These are phyloP conservation scores for Diorhabda elongata DNA, from an alignment of 1,140 invertebrate species.

Conservation along the genomic window DNA sequence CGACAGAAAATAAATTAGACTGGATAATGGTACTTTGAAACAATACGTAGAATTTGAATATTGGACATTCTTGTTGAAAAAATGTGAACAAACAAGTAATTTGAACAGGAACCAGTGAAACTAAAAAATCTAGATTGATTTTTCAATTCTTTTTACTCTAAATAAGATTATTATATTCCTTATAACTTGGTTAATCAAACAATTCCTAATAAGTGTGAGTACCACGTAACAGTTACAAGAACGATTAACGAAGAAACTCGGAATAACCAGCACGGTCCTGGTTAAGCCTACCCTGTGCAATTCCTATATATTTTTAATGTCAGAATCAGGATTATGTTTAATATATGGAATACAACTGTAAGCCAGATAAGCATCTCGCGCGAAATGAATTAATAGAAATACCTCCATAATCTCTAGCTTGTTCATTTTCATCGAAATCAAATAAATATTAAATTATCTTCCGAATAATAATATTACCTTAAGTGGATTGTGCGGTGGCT, in stretches of 20 bases:
- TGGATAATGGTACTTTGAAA: too few species aligned
- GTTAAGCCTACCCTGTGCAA: neutral
- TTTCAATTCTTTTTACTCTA: too few species aligned
- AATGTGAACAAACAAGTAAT: too few species aligned
- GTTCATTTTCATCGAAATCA: slow-evolving; percentile 16
- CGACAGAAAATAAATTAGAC: too few species aligned
- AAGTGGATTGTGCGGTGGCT: slow-evolving; percentile 12
- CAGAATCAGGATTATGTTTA: slow-evolving; percentile 12
- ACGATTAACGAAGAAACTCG: slow-evolving; percentile 13
- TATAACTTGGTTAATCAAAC: too few species aligned
- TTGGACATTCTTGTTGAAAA: too few species aligned
- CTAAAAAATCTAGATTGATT: too few species aligned
- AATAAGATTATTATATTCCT: too few species aligned
- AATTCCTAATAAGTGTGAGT: neutral
- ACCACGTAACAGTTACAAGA: neutral
- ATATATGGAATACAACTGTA: slow-evolving; percentile 17
- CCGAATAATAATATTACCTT: slow-evolving; percentile 17
- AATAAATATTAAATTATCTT: slow-evolving; percentile 23
- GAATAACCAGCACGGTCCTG: slow-evolving; percentile 9
- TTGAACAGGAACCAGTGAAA: too few species aligned
- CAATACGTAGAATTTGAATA: too few species aligned
- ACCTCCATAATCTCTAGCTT: slow-evolving; percentile 13
- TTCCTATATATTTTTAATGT: slow-evolving; percentile 18
- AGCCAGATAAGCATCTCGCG: slow-evolving; percentile 12
- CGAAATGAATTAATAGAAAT: slow-evolving; percentile 18